Percentiles rank a stretch among this genome's conserved stretches.
These are phyloP conservation scores for Bryconaethiops microstoma DNA, from an alignment of 2,797 vertebrate genomes.

Conservation along the genomic window DNA sequence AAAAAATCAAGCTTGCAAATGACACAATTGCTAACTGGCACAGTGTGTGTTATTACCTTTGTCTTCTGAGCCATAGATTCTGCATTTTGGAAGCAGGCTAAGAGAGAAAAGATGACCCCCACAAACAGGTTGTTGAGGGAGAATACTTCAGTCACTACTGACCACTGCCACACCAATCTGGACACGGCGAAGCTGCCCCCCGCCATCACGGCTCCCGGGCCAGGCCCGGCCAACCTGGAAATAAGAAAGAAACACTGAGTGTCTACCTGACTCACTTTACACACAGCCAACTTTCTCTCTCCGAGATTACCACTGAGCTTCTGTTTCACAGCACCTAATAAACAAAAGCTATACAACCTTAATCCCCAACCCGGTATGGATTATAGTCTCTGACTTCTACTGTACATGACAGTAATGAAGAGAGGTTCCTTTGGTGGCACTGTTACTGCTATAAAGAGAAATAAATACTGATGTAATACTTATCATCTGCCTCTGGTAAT, in stretches of 20 bases:
- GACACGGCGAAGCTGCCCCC: slow-evolving; percentile 92
- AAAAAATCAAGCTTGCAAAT: no score
- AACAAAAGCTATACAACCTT: slow-evolving; percentile 45
- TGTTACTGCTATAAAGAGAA: slow-evolving; percentile 18
- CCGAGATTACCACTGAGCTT: slow-evolving; percentile 38
- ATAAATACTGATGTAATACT: slow-evolving; percentile 6
- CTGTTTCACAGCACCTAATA: slow-evolving; percentile 44
- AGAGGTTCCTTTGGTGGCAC: slow-evolving; percentile 33
- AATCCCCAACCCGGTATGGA: slow-evolving; percentile 47
- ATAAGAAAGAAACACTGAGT: slow-evolving; percentile 65
- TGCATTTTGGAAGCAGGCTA: slow-evolving; percentile 83
- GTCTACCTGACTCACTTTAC: background rate
- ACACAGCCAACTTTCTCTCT: slow-evolving; percentile 31
- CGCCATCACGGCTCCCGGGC: slow-evolving; percentile 89
- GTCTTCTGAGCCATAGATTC: slow-evolving; percentile 80
- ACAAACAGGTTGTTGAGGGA: slow-evolving; percentile 97
- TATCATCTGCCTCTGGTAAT: background rate
- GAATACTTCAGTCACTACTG: slow-evolving; percentile 93
- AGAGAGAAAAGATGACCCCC: slow-evolving; percentile 88
- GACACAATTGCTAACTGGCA: no score
- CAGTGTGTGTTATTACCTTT: slow-evolving; percentile 79
- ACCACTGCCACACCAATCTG: slow-evolving; percentile 97
- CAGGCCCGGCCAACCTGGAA: slow-evolving; percentile 88
- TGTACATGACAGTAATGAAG: slow-evolving; percentile 46
- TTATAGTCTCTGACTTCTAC: slow-evolving; percentile 45